Percentiles rank a stretch among this genome's conserved stretches.
Conservation (phyloP, 2,113 vertebrate genomes). For the Thomomys bottae region DNA sequence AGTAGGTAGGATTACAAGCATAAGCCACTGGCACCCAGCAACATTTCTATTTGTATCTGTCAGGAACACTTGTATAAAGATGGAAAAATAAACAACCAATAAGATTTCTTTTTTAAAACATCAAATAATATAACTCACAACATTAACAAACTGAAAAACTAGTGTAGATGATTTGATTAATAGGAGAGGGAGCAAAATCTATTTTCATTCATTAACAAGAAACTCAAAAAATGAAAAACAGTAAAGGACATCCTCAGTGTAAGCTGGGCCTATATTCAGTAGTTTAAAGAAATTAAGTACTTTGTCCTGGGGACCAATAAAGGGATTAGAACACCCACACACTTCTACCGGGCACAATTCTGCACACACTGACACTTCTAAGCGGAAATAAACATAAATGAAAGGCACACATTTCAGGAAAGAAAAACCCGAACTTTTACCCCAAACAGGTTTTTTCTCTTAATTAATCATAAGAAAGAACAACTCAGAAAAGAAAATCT, state of each 20-base stretch:
- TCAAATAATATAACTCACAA: not conserved
- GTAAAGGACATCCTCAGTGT: not conserved
- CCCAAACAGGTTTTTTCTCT: no score
- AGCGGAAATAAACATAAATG: not conserved
- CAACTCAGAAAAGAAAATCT: no score
- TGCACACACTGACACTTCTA: not conserved
- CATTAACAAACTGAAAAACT: not conserved
- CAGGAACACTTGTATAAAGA: not conserved
- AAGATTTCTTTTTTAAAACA: not conserved
- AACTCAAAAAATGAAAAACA: not conserved
- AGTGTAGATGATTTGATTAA: not conserved
- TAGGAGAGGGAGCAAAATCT: not conserved
- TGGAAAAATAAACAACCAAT: not conserved
- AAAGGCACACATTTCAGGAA: not conserved
- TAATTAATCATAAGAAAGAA: no score
- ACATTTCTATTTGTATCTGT: not conserved
- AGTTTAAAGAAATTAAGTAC: no score
- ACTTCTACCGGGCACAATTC: not conserved
- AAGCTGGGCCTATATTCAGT: no score
- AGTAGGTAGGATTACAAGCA: no score
- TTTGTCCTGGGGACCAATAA: not conserved
- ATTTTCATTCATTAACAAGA: not conserved
- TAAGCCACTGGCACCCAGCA: no score
- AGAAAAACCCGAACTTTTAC: no score
- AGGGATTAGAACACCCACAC: not conserved